Conservation (phyloP, 1,140 invertebrate species). For the Meloidogyne hapla region DNA sequence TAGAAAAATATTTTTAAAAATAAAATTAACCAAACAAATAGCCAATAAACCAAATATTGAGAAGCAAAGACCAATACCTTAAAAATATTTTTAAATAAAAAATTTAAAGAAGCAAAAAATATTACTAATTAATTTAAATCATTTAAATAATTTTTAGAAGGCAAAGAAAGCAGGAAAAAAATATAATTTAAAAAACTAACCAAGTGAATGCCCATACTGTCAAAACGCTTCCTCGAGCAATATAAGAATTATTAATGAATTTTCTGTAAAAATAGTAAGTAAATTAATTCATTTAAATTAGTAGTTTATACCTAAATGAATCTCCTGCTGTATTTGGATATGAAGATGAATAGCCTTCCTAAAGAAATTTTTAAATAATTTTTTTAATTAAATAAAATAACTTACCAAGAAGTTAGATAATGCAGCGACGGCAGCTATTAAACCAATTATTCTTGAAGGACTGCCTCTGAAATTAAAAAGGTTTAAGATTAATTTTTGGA, state of each 20-base stretch:
- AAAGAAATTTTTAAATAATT: neutral
- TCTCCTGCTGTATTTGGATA: slow-evolving; percentile 54
- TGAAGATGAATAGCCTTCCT: slow-evolving; percentile 57
- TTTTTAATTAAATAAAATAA: neutral
- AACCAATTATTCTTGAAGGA: slow-evolving; percentile 23
- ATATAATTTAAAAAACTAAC: too few relatives aligned
- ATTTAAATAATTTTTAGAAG: too few relatives aligned
- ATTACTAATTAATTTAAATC: too few relatives aligned
- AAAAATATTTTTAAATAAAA: neutral
- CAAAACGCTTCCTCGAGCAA: slow-evolving; percentile 35
- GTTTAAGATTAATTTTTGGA: neutral
- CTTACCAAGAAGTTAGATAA: slow-evolving; percentile 17
- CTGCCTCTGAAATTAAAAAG: neutral
- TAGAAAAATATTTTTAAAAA: neutral
- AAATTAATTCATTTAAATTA: too few relatives aligned
- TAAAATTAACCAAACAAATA: slow-evolving; percentile 54
- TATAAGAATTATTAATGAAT: slow-evolving; percentile 53
- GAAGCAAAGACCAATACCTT: slow-evolving; percentile 42
- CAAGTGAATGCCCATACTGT: slow-evolving; percentile 46
- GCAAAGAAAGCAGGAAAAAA: too few relatives aligned
- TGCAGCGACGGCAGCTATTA: slow-evolving; percentile 19
- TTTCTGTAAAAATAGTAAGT: slow-evolving; percentile 36
- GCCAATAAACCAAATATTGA: slow-evolving; percentile 59
- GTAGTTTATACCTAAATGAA: slow-evolving; percentile 17
- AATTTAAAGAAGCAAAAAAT: too few relatives aligned